phyloP scores from a whole-genome alignment of 2,113 vertebrate species.

The Herpetotheres cachinnans region DNA sequence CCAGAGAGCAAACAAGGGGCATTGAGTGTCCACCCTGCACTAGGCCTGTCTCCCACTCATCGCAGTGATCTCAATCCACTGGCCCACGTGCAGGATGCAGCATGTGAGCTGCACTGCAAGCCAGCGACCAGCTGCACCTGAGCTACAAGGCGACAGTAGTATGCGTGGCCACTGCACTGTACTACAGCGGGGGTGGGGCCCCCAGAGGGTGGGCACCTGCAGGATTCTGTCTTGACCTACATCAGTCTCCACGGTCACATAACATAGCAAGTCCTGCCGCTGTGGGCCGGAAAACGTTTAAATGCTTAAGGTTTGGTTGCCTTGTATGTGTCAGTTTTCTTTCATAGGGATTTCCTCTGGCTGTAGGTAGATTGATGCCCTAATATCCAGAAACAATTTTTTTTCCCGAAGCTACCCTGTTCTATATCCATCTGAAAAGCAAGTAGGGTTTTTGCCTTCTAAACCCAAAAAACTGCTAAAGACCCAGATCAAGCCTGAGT shows the following conservation, averaged over 20 bases:
- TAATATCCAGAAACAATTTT: background rate
- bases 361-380: background rate
- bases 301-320: background rate
- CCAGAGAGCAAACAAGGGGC: background rate
- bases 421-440: background rate
- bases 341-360: background rate
- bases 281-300: background rate
- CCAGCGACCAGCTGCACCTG: background rate
- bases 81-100: accelerated
- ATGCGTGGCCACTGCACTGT: accelerated
- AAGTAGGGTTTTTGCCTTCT: background rate
- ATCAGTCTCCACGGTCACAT: background rate
- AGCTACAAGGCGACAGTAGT: background rate
- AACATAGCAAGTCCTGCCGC: background rate
- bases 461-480: background rate
- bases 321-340: background rate
- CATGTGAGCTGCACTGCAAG: background rate
- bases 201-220: background rate
- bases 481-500: background rate
- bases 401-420: background rate
- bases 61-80: too few species aligned
- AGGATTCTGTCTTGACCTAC: background rate
- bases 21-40: background rate
- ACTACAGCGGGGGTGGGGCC: accelerated
- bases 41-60: background rate